phyloP scores from a whole-genome alignment of 2,888 invertebrate genomes.

The Barypeithes pellucidus region DNA sequence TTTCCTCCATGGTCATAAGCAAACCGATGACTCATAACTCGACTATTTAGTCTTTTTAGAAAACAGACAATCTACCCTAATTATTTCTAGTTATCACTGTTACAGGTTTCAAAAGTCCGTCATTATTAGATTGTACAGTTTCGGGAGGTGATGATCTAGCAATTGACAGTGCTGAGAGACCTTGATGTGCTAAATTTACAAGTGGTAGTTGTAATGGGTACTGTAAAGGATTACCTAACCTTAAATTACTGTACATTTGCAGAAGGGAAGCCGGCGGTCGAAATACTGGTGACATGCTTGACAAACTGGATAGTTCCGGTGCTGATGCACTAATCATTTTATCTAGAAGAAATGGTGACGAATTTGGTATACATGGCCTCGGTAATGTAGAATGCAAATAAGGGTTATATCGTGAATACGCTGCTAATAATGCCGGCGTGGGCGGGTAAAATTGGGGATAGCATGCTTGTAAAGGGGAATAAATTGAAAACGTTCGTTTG shows the following conservation, averaged over 20 bases:
- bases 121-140: constrained; percentile 50
- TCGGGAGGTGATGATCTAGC: constrained; percentile 51
- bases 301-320: constrained; percentile 40
- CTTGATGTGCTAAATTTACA: constrained; percentile 43
- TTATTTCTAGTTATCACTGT: constrained; percentile 66
- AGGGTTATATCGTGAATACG: constrained; percentile 79
- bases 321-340: constrained; percentile 68
- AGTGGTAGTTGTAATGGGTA: constrained; percentile 62
- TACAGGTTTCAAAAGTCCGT: constrained; percentile 69
- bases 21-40: too few relatives aligned
- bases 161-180: constrained; percentile 28
- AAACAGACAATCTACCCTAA: not conserved
- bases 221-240: constrained; percentile 61
- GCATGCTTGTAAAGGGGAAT: constrained; percentile 73
- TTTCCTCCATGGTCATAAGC: too few relatives aligned
- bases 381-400: constrained; percentile 72
- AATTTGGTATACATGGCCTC: constrained; percentile 71
- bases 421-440: constrained; percentile 71
- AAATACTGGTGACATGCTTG: constrained; percentile 56
- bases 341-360: constrained; percentile 58
- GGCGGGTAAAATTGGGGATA: constrained; percentile 73
- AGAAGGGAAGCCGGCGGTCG: constrained; percentile 60
- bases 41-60: too few relatives aligned
- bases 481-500: constrained; percentile 83
- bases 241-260: constrained; percentile 63